Percentiles rank a stretch among this genome's conserved stretches.
phyloP scores from a whole-genome alignment of 2,888 invertebrate genomes.

The Ochlodes sylvanus region DNA sequence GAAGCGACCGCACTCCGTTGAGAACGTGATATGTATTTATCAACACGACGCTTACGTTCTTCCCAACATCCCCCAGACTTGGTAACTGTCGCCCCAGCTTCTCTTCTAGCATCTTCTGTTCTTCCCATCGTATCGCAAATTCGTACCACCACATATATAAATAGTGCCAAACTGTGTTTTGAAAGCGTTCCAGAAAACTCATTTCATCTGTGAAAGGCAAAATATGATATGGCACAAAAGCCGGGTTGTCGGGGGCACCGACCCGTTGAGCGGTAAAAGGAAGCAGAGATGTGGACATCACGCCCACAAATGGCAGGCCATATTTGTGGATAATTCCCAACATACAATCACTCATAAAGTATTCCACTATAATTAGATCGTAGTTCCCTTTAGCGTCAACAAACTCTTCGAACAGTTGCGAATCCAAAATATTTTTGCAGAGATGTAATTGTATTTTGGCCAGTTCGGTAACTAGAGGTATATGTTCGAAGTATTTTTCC shows the following conservation, averaged over 20 bases:
- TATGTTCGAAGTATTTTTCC: slow-evolving; percentile 56
- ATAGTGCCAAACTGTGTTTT: slow-evolving; percentile 64
- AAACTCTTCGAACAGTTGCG: slow-evolving; percentile 57
- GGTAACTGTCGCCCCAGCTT: slow-evolving; percentile 64
- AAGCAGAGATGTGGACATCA: slow-evolving; percentile 83
- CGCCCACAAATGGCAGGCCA: slow-evolving; percentile 81
- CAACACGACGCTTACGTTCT: slow-evolving; percentile 73
- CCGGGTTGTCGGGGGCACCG: slow-evolving; percentile 84
- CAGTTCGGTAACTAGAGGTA: slow-evolving; percentile 52
- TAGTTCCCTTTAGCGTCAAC: slow-evolving; percentile 75
- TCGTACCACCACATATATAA: slow-evolving; percentile 55
- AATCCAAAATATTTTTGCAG: slow-evolving; percentile 49
- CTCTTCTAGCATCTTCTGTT: slow-evolving; percentile 59
- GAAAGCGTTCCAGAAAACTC: slow-evolving; percentile 67
- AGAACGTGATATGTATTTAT: slow-evolving; percentile 75
- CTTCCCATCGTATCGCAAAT: slow-evolving; percentile 50
- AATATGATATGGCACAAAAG: slow-evolving; percentile 80
- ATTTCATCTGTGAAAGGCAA: slow-evolving; percentile 59
- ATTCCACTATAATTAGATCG: slow-evolving; percentile 85
- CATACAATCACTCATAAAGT: slow-evolving; percentile 86
- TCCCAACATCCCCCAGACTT: slow-evolving; percentile 61
- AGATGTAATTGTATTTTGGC: slow-evolving; percentile 53
- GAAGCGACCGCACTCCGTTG: slow-evolving; percentile 67
- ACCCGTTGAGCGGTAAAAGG: slow-evolving; percentile 84
- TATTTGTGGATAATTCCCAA: slow-evolving; percentile 85